Evolutionary conservation across 2,113 vertebrate genomes (phyloP), one percentile per base, ranked within the genome.

Genomic region (Chloropsis cyanopogon): DNA sequence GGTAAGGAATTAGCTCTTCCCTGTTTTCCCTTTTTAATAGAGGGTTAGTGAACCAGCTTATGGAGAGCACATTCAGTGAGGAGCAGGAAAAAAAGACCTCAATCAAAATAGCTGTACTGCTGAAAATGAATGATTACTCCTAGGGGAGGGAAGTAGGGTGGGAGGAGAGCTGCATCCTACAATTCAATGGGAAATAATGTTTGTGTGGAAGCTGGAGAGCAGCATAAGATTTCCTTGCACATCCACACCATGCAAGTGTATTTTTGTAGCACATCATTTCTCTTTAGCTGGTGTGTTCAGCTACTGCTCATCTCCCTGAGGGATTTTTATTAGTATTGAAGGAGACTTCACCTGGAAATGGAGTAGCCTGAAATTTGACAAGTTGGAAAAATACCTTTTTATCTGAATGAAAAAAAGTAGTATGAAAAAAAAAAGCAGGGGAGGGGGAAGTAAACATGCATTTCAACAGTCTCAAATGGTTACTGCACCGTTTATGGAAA

Each of bases 251-350:
- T 75, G 72, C 25, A 65, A 83, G 80, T 85, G 6, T 80, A 72
- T 93, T 94, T 95, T 87, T 88, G 88, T 87, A 93, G 86, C 26
- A 56, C 81, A 86, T 95, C 20, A 91, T 94, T 93, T 95, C 86
- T 81, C 82, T 94, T 93, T 92, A 86, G 53, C 42, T 94, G 53
- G 28, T 90, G 22, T 84, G 26, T 84, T 96, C 92, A 79, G 90
- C 82, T 93, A 70, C 80, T 87, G 52, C 65, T 95, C 88, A 68
- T 90, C 70, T 95, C 92, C 81, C 77, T 59, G 73, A 82, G 86
- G 92, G 72, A 81, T 88, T 94, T 94, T 93, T 88, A 93, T 95
- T 90, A 66, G 86, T 93, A 73, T 70, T 88, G 92, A 87, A 92
- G 83, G 59, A 92, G 54, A 88, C 49, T 89, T 95, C 60, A 91